Conservation (phyloP, 35 echinoderm and acorn worm species). For the Amphiura filiformis region DNA sequence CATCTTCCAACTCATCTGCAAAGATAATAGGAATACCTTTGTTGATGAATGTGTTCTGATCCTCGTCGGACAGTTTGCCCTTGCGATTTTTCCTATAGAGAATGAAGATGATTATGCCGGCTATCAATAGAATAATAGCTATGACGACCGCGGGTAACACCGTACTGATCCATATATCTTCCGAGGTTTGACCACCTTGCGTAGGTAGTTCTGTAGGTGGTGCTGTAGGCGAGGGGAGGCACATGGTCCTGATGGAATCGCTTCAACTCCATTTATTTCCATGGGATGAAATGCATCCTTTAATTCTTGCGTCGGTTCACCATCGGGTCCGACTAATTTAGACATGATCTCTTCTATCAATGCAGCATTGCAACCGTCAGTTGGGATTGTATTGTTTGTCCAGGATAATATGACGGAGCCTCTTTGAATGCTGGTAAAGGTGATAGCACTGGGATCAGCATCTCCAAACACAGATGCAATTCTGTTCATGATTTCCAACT, state of each 20-base stretch:
- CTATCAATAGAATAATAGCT: constrained; percentile 71
- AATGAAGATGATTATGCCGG: constrained; percentile 81
- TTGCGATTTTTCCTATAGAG: constrained; percentile 90
- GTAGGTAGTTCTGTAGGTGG: constrained; percentile 28
- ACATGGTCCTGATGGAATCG: constrained; percentile 60
- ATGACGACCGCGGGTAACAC: constrained; percentile 84
- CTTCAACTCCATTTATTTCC: constrained; percentile 72
- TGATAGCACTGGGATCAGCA: constrained; percentile 76
- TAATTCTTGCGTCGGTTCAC: constrained; percentile 70
- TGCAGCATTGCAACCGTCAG: constrained; percentile 58
- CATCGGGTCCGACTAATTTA: constrained; percentile 70
- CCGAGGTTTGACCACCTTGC: not conserved
- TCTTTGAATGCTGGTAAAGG: constrained; percentile 66
- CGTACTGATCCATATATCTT: constrained; percentile 71
- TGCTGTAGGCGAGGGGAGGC: constrained; percentile 3
- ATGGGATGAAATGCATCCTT: constrained; percentile 77
- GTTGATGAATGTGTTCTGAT: constrained; percentile 95
- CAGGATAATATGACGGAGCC: constrained; percentile 89
- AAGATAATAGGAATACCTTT: constrained; percentile 99
- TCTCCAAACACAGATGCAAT: constrained; percentile 86
- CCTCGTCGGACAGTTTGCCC: constrained; percentile 96
- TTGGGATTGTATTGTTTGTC: constrained; percentile 89
- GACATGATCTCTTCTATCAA: constrained; percentile 71
- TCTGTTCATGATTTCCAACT: constrained; percentile 76
- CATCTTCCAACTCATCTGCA: constrained; percentile 86